phyloP scores from a whole-genome alignment of 2,797 vertebrate genomes.

The Platalea minor region DNA sequence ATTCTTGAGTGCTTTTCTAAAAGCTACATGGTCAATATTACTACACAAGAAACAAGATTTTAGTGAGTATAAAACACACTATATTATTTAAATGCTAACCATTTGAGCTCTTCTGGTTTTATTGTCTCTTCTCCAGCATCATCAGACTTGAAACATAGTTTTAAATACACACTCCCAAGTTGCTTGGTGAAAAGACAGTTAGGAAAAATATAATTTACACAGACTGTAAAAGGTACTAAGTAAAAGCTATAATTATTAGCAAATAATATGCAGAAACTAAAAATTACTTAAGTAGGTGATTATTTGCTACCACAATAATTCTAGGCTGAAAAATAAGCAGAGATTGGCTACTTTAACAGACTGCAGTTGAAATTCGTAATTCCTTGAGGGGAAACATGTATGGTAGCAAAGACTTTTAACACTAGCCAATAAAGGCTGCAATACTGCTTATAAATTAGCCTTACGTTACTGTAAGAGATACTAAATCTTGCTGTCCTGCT shows the following conservation, averaged over 20 bases:
- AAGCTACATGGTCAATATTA: background rate
- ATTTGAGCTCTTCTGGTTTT: background rate
- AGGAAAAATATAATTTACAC: background rate
- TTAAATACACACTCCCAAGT: background rate
- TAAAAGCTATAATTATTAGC: conserved; percentile 65
- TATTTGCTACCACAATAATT: conserved; percentile 30
- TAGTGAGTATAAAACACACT: background rate
- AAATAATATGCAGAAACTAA: conserved; percentile 55
- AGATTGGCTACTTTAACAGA: background rate
- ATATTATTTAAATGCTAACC: background rate
- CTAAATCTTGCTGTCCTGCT: background rate
- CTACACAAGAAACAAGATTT: background rate
- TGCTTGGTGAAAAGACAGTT: background rate
- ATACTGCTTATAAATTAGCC: background rate
- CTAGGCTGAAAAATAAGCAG: conserved; percentile 2
- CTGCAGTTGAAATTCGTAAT: background rate
- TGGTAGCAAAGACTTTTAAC: background rate
- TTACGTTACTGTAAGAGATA: background rate
- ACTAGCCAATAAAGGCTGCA: background rate
- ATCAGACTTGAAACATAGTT: background rate
- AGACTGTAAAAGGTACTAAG: conserved; percentile 35
- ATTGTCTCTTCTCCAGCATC: background rate
- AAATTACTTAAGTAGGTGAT: conserved; percentile 35
- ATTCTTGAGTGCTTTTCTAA: background rate
- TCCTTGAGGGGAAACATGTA: background rate